Percentiles rank a stretch among this genome's conserved stretches.
Conservation (phyloP, 2,888 invertebrate genomes). For the Lacanobia wlatinum region DNA sequence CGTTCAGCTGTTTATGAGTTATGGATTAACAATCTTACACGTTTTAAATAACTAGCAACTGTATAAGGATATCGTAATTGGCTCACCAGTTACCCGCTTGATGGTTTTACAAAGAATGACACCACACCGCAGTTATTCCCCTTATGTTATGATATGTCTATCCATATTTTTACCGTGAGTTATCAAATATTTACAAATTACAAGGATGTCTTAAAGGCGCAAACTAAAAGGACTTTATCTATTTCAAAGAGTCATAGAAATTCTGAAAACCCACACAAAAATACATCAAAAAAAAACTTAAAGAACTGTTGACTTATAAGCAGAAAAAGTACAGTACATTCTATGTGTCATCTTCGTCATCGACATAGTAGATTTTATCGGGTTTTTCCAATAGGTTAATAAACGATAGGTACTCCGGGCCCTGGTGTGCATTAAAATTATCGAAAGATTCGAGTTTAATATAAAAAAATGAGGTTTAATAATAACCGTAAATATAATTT, state of each 20-base stretch:
- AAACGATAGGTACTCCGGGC: not conserved
- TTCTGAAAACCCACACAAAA: not conserved
- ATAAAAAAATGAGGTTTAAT: no score
- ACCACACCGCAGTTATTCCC: not conserved
- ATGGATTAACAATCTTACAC: no score
- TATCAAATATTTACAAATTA: not conserved
- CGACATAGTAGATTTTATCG: not conserved
- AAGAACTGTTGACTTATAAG: not conserved
- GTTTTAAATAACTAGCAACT: not conserved
- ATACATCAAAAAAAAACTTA: not conserved
- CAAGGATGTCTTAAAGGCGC: not conserved
- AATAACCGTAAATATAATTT: no score
- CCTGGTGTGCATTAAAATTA: no score
- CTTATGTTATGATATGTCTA: not conserved
- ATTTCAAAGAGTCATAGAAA: not conserved
- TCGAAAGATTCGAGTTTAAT: no score
- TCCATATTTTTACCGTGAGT: not conserved
- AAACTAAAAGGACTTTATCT: no score
- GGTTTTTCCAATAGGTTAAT: not conserved
- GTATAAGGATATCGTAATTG: no score
- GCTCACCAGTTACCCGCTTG: not conserved
- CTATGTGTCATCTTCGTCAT: slow-evolving; percentile 1
- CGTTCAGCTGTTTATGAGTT: not conserved
- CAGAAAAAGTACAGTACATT: not conserved
- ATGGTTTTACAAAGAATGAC: not conserved